Percentiles rank a stretch among this genome's conserved stretches.
Conservation (phyloP, 2,888 invertebrate species). For the Caradrina kadenii region DNA sequence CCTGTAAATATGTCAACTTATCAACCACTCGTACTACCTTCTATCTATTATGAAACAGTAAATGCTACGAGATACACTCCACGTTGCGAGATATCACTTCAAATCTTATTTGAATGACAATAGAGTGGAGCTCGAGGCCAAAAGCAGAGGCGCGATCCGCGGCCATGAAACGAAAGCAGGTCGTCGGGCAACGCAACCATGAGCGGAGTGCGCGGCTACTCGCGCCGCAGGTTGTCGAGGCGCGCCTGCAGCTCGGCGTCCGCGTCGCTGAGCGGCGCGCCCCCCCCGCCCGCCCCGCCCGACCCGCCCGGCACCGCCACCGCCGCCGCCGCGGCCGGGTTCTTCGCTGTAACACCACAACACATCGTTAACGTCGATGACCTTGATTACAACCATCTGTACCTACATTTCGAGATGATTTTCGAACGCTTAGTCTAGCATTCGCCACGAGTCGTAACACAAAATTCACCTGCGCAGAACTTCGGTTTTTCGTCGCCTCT, state of each 20-base stretch:
- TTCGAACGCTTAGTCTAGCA: too few species aligned
- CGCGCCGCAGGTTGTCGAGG: constrained; percentile 97
- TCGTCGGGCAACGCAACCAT: not conserved
- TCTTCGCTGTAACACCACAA: constrained; percentile 85
- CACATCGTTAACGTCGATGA: not conserved
- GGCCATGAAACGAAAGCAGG: not conserved
- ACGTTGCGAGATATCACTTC: constrained; percentile 4
- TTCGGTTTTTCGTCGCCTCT: too few species aligned
- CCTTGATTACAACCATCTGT: not conserved
- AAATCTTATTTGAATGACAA: not conserved
- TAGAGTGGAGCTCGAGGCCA: constrained; percentile 9
- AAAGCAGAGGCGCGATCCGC: not conserved
- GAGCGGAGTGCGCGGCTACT: constrained; percentile 85
- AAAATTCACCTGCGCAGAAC: too few species aligned
- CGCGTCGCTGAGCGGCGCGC: constrained; percentile 92
- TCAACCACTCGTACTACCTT: not conserved
- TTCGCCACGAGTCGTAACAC: too few species aligned
- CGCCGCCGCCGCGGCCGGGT: constrained; percentile 91
- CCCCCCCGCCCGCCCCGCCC: constrained; percentile 82
- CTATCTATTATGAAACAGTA: not conserved
- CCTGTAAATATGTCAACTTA: constrained; percentile 1
- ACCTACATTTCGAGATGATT: too few species aligned
- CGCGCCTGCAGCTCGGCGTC: constrained; percentile 99
- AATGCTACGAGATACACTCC: not conserved
- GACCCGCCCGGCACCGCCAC: constrained; percentile 84